Base-by-base conservation (phyloP, 1,140 invertebrate genomes). In the Drosophila seguyi region DNA sequence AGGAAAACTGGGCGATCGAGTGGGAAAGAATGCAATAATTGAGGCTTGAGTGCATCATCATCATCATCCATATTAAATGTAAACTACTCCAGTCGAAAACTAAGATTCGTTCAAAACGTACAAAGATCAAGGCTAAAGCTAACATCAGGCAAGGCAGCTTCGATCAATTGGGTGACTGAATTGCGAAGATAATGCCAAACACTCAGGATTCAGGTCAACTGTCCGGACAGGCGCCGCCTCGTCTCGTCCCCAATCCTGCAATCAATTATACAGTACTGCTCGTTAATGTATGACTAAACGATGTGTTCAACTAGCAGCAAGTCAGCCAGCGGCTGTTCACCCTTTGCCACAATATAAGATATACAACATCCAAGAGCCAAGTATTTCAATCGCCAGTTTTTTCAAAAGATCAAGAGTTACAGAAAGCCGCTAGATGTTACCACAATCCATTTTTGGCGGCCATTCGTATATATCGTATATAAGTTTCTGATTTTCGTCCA, bases 401-500 rank as follows among this genome's bases (percentile, higher is more conserved):
- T 53, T 53, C 18, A 55, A 31, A 47, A 47, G 44, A 47, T 47
- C 45, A 47, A 47, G 4, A 25, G 45, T 27, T 47, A 27, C 25
- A n/a, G n/a, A n/a, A n/a, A 10, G 20, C 42, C 22, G 42, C 42
- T 11, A 14, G 36, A 41, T 45, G n/a, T 14, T 20, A 34, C 36
- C 41, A 34, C n/a, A 63, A 55, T 39, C 31, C 31, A 39, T 57
- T 75, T 57, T 75, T 20, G 47, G 53, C 71, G 45, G 72, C 74
- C 65, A 76, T 76, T 73, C 41, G 31, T 25, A 57, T 56, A 55
- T 56, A 55, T 66, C 38, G 55, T 73, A 50, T 67, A 78, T 78
- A 78, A 78, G 57, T 69, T 78, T 68, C 55, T 34, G 48, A 67
- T 68, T 77, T 77, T 77, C 74, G 83, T 87, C 83, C 83, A 87